Evolutionary conservation across 1,140 invertebrate species (phyloP), one percentile per base, ranked within the genome.

Genomic region (Heliconius hewitsoni): DNA sequence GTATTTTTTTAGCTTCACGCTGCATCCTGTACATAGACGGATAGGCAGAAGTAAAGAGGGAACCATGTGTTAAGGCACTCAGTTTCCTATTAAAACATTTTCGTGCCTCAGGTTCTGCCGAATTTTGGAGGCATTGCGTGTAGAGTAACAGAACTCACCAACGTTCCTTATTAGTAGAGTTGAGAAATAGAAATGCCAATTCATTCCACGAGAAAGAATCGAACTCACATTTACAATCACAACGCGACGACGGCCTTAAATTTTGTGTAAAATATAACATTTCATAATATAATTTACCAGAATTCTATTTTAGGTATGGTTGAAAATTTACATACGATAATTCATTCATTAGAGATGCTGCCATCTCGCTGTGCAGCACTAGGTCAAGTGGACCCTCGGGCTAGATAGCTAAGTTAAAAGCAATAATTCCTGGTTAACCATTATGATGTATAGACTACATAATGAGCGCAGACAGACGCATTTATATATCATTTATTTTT

Each of bases 341-440:
- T 66, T 66, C 60, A 66, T 66, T 66, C 60, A 66, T 66, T 66
- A 66, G 60, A 66, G 60, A 66, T 27, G 23, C 23, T 66, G 60
- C 60, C 27, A 66, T 66, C n/a, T 57, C 60, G 60, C 4, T 66
- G 3, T 16, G 30, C 13, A 37, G 57, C 73, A 57, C 50, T 57
- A 39, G 73, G 73, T 74, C 34, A 74, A 74, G 23, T 57, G 57
- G 52, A 30, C 52, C 74, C 57, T 42, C 30, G 23, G 57, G 57
- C 74, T 75, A n/a, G 4, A 66, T n/a, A 66, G 34, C 30, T 42
- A 66, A 23, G n/a, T 57, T 75, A 66, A 75, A 66, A 50, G 39
- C 60, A 66, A 66, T 66, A 66, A 66, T 66, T 66, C 27, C 60
- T 66, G 60, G 60, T 66, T 66, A 66, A 66, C 60, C 60, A 66